Evolutionary conservation across 2,888 invertebrate species (phyloP).

Genomic region (Meiosimyza platycephala): DNA sequence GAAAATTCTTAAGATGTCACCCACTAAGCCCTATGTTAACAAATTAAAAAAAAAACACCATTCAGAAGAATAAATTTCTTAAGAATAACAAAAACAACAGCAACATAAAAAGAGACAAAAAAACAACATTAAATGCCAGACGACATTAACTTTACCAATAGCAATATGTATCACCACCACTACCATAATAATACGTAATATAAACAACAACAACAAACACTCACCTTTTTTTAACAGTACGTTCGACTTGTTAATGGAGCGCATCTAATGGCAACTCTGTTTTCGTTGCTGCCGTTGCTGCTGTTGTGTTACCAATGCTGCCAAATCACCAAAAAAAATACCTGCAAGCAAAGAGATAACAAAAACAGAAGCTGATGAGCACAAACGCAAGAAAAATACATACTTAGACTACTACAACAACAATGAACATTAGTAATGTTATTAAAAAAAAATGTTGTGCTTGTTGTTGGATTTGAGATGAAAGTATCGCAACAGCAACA

Average conservation of each 20-base stretch:
- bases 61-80: not conserved
- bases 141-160: not conserved
- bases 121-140: slow-evolving; percentile 2
- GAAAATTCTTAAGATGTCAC: no score
- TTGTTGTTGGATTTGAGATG: slow-evolving; percentile 8
- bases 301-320: slow-evolving; percentile 19
- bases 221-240: slow-evolving; percentile 31
- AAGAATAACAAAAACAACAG: not conserved
- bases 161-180: slow-evolving; percentile 15
- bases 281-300: not conserved
- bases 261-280: slow-evolving; percentile 23
- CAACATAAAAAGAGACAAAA: not conserved
- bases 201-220: slow-evolving; percentile 18
- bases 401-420: slow-evolving; percentile 6
- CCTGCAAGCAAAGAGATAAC: slow-evolving; percentile 39
- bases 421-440: slow-evolving; percentile 2
- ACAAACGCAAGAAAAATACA: not conserved
- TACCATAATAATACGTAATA: not conserved
- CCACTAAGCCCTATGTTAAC: no score
- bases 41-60: not conserved
- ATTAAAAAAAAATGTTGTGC: slow-evolving; percentile 9
- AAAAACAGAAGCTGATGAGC: slow-evolving; percentile 9
- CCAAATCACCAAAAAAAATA: slow-evolving; percentile 36
- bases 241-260: slow-evolving; percentile 34
- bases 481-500: not conserved